Conservation (phyloP, 2,888 invertebrate genomes). For the Nudaria mundana region DNA sequence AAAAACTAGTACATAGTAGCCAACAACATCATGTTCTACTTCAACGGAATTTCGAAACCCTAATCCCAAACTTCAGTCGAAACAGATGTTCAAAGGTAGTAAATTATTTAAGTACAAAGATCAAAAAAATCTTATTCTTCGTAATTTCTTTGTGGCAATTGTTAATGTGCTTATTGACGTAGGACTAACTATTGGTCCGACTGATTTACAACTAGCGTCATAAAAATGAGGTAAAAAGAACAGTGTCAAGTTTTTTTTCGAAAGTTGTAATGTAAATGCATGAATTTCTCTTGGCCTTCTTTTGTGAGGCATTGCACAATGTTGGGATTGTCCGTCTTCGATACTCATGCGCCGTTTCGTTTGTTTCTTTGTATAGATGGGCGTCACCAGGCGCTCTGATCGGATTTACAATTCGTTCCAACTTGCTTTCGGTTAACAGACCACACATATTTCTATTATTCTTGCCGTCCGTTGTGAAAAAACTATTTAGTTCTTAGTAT, state of each 20-base stretch:
- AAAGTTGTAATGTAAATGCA: conserved; percentile 60
- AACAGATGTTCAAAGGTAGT: conserved; percentile 39
- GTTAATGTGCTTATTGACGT: conserved; percentile 48
- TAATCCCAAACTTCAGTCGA: conserved; percentile 18
- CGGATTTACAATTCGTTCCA: conserved; percentile 75
- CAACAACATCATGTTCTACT: not conserved
- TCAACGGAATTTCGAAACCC: conserved; percentile 12
- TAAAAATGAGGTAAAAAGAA: conserved; percentile 45
- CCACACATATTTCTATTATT: conserved; percentile 44
- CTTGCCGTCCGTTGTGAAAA: conserved; percentile 26
- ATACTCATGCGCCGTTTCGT: conserved; percentile 54
- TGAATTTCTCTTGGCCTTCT: conserved; percentile 71
- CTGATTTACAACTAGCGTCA: conserved; percentile 65
- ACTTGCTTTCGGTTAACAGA: conserved; percentile 58
- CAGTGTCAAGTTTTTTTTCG: conserved; percentile 52
- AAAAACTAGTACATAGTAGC: no score
- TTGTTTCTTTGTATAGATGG: conserved; percentile 70
- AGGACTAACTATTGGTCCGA: conserved; percentile 50
- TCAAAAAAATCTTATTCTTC: conserved; percentile 34
- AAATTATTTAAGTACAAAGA: conserved; percentile 34
- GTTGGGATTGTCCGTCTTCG: conserved; percentile 55
- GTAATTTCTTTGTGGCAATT: conserved; percentile 33
- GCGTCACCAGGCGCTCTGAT: conserved; percentile 66
- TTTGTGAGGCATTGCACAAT: conserved; percentile 73
- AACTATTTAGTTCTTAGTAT: no score